A percentile compares a stretch with the other conserved stretches of the same genome.
phyloP scores from a whole-genome alignment of 2,797 vertebrate genomes.

The Salarias fasciatus region DNA sequence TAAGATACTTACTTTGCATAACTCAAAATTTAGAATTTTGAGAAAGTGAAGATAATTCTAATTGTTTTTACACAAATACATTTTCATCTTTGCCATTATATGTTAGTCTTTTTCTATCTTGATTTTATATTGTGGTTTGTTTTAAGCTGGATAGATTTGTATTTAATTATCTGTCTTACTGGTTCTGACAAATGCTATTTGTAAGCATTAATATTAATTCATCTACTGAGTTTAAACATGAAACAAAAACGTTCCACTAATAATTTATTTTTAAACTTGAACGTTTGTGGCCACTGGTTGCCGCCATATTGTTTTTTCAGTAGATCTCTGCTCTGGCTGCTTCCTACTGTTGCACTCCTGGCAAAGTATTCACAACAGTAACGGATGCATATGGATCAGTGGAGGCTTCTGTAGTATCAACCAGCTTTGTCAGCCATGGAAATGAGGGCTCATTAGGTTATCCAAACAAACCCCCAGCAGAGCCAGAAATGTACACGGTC shows the following conservation, averaged over 20 bases:
- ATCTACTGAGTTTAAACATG: no score
- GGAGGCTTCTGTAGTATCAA: constrained; percentile 45
- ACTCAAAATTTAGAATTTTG: no score
- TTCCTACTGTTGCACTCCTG: constrained; percentile 27
- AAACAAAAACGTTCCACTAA: no score
- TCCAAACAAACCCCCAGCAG: constrained; percentile 59
- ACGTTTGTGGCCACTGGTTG: constrained; percentile 5
- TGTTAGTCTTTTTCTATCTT: no score
- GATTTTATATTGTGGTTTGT: no score
- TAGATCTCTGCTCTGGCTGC: not conserved
- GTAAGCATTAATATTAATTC: not conserved
- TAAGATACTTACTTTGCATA: no score
- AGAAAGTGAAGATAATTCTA: no score
- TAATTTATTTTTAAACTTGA: constrained; percentile 5
- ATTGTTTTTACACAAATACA: no score
- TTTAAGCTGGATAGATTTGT: no score
- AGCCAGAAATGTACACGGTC: constrained; percentile 28
- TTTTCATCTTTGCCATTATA: no score
- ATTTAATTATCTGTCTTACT: no score
- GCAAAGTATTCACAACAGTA: constrained; percentile 47
- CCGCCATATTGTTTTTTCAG: constrained; percentile 3
- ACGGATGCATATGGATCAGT: constrained; percentile 55
- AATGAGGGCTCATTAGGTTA: constrained; percentile 69
- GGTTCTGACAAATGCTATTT: no score
- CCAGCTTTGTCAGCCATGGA: constrained; percentile 52